Base-by-base conservation (phyloP, 1,140 invertebrate species). In the Ephestia elutella region DNA sequence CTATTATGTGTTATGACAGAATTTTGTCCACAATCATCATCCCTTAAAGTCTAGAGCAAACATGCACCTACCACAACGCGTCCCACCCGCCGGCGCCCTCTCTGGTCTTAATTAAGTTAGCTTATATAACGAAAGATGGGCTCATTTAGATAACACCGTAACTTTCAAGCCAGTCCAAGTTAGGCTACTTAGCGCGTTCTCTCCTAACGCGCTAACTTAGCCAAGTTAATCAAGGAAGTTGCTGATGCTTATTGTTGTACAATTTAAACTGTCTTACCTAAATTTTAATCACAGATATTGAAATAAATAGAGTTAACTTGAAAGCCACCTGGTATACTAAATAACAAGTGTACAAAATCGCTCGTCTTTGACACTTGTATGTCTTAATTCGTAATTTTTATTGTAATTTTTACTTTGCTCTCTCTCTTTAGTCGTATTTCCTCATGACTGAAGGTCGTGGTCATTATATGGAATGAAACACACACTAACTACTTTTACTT, bases 61-160 rank as follows among this genome's bases (percentile, higher is more conserved):
- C 62, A 58, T 28, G 19, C 58, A 76, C 77, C 51, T 84, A 85
- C 82, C 74, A 63, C 59, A 60, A 8, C 13, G 71, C 75, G 13
- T 19, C 68, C 59, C 73, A 71, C 74, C 73, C 76, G 75, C 69
- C 76, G 78, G 75, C 82, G 74, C 82, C 86, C 80, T 80, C 79
- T 86, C 86, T 89, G 78, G 88, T 90, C 89, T 90, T 90, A 90
- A 90, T 90, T 90, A 89, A 90, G 86, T 89, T 89, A 90, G 86
- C 85, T 89, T 90, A 90, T 90, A 86, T 89, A 90, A 89, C 89
- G 85, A 86, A 86, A 89, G 89, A 90, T 89, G 86, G 80, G 85
- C 87, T 90, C 89, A 90, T 90, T 90, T 89, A 90, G 89, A 90
- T 90, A 90, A 89, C 82, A 75, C 84, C 78, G 79, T 84, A 87